Conservation (phyloP, 2,888 invertebrate species). For the Drosophila peninsularis region DNA sequence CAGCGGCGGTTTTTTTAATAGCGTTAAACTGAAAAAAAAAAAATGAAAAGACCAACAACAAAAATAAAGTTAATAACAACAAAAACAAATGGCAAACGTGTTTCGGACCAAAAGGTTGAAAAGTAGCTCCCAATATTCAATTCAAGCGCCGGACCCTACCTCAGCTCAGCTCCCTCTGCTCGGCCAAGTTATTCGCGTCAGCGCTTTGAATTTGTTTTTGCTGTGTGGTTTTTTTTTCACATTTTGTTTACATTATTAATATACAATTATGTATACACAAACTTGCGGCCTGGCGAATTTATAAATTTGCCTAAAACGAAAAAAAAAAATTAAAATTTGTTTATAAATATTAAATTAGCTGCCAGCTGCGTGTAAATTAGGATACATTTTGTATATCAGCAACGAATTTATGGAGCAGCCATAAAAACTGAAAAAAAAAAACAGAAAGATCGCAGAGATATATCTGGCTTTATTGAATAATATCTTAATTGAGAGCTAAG, state of each 20-base stretch:
- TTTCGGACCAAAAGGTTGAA: conserved; percentile 35
- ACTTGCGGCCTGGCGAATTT: conserved; percentile 52
- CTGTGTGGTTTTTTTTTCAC: conserved; percentile 11
- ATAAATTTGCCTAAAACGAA: conserved; percentile 40
- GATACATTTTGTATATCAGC: conserved; percentile 34
- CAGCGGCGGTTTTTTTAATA: conserved; percentile 35
- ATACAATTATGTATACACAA: conserved; percentile 43
- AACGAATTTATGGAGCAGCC: conserved; percentile 30
- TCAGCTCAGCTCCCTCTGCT: not conserved
- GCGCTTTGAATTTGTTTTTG: conserved; percentile 3
- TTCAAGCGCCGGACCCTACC: not conserved
- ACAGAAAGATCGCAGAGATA: conserved; percentile 2
- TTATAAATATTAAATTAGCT: conserved; percentile 68
- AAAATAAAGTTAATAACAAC: conserved; percentile 15
- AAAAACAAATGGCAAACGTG: conserved; percentile 57
- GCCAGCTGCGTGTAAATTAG: conserved; percentile 47
- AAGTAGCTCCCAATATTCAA: conserved; percentile 31
- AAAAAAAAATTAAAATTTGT: conserved; percentile 17
- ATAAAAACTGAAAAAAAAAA: not conserved
- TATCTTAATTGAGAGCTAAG: conserved; percentile 11
- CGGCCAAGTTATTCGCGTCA: conserved; percentile 7
- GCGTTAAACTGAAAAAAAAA: conserved; percentile 17
- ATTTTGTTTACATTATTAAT: conserved; percentile 72
- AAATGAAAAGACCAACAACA: not conserved
- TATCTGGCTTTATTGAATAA: not conserved